phyloP scores from a whole-genome alignment of 2,888 invertebrate genomes.

The Trichopoda pennipes region DNA sequence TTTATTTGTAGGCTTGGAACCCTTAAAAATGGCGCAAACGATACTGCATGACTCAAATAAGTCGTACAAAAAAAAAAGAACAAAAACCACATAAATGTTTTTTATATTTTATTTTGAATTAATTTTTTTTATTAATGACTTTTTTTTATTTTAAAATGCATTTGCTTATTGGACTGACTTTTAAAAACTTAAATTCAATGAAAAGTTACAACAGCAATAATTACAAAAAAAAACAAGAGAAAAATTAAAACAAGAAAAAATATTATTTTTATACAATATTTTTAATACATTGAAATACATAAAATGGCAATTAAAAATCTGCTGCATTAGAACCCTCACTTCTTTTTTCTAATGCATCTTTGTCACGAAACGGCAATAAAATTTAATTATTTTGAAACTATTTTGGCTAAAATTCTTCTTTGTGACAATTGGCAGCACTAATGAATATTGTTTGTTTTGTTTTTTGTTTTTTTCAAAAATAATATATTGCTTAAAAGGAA shows the following conservation, averaged over 20 bases:
- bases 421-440: conserved; percentile 66
- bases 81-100: conserved; percentile 7
- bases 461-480: conserved; percentile 19
- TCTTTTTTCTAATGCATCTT: background rate
- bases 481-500: conserved; percentile 57
- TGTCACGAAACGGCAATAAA: conserved; percentile 36
- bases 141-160: conserved; percentile 74
- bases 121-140: conserved; percentile 72
- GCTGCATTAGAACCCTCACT: conserved; percentile 17
- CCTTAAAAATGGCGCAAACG: no score
- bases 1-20: no score
- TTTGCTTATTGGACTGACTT: conserved; percentile 75
- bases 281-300: conserved; percentile 68
- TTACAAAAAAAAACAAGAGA: conserved; percentile 59
- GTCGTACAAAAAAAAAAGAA: no score
- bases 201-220: conserved; percentile 74
- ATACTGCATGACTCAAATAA: no score
- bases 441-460: conserved; percentile 36
- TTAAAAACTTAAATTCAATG: conserved; percentile 73
- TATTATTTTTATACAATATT: conserved; percentile 49
- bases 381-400: conserved; percentile 14
- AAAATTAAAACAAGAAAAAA: conserved; percentile 59
- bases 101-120: conserved; percentile 71
- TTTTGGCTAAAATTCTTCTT: conserved; percentile 20
- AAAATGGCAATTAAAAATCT: conserved; percentile 57